phyloP scores from a whole-genome alignment of 2,888 invertebrate species.

The Eurytoma adleriae region DNA sequence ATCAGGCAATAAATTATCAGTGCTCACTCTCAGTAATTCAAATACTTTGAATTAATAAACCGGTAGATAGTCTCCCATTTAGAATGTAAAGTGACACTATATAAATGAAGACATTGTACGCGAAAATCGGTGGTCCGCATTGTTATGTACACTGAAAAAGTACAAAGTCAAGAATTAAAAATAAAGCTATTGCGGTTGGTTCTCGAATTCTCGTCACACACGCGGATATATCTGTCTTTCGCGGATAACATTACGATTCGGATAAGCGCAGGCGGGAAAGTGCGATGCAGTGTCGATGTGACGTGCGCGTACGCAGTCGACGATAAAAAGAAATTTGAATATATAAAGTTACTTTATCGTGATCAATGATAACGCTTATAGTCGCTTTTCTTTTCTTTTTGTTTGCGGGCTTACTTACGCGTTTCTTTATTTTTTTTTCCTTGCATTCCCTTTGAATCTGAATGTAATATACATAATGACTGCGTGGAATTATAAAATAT shows the following conservation, averaged over 20 bases:
- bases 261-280: constrained; percentile 26
- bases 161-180: constrained; percentile 10
- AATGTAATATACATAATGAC: not conserved
- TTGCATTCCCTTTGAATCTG: not conserved
- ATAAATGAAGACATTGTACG: constrained; percentile 14
- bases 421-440: not conserved
- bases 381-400: not conserved
- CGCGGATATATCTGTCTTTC: not conserved
- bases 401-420: not conserved
- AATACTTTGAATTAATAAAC: constrained; percentile 25
- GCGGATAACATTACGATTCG: constrained; percentile 38
- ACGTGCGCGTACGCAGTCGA: not conserved
- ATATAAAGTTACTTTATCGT: constrained; percentile 60
- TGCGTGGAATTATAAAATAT: constrained; percentile 20
- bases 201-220: not conserved
- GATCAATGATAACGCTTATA: constrained; percentile 59
- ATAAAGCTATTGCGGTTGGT: not conserved
- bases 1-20: constrained; percentile 37
- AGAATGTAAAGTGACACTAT: constrained; percentile 8
- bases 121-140: not conserved
- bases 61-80: constrained; percentile 16
- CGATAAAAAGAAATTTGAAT: constrained; percentile 59
- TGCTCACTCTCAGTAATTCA: constrained; percentile 45
- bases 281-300: constrained; percentile 20
- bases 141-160: not conserved